A percentile compares a stretch with the other conserved stretches of the same genome.
Evolutionary conservation across 2,888 invertebrate species (phyloP).

Genomic region (Phorcus lineatus): DNA sequence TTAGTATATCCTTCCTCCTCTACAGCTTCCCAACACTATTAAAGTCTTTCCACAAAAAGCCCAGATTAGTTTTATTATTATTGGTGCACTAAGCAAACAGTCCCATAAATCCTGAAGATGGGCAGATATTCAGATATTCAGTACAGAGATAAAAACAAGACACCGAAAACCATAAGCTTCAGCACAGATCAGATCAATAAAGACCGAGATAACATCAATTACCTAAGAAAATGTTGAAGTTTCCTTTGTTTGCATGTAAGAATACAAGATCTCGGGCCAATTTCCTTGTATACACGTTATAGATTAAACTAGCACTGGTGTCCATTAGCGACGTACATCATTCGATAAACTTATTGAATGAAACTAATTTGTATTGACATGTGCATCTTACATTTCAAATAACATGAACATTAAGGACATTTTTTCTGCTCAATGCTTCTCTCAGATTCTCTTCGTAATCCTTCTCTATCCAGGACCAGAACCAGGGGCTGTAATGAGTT

Average conservation of each 20-base stretch:
- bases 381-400: too few relatives aligned
- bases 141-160: background rate
- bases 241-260: background rate
- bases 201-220: background rate
- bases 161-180: background rate
- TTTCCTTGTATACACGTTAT: background rate
- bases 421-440: too few relatives aligned
- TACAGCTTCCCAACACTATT: background rate
- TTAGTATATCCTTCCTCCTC: background rate
- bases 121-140: background rate
- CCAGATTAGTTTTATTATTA: background rate
- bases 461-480: too few relatives aligned
- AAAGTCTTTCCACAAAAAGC: conserved; percentile 17
- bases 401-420: too few relatives aligned
- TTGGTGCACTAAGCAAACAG: background rate
- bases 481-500: too few relatives aligned
- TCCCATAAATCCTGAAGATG: too few relatives aligned
- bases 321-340: too few relatives aligned
- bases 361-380: too few relatives aligned
- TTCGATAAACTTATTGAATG: too few relatives aligned
- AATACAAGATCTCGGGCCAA: background rate
- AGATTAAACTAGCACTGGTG: too few relatives aligned
- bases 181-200: background rate
- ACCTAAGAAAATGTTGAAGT: background rate
- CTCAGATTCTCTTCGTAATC: too few relatives aligned